These are phyloP conservation scores for Merluccius polli DNA, from an alignment of 2,797 vertebrate genomes.

Conservation along the genomic window DNA sequence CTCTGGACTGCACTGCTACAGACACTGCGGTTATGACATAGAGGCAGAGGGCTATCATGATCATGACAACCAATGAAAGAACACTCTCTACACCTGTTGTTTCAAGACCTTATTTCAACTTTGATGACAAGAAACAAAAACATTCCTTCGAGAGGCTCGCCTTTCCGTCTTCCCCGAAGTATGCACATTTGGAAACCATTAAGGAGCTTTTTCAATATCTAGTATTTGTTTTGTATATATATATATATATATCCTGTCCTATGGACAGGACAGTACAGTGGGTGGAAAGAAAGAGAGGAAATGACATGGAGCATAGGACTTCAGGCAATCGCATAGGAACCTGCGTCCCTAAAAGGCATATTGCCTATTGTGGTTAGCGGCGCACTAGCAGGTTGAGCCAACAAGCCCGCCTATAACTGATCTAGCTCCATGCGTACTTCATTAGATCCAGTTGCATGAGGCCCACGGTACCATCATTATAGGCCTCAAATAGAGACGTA, in stretches of 20 bases:
- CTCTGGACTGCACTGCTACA: conserved; percentile 2
- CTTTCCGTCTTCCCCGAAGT: background rate
- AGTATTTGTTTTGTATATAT: too few relatives aligned
- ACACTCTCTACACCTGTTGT: conserved; percentile 37
- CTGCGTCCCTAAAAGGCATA: background rate
- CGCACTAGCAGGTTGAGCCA: background rate
- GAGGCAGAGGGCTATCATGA: conserved; percentile 27
- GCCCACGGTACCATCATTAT: background rate
- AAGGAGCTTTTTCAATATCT: background rate
- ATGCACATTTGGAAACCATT: background rate
- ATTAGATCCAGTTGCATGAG: background rate
- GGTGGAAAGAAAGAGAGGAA: background rate
- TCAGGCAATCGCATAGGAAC: background rate
- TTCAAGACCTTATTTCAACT: conserved; percentile 35
- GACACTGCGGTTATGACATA: conserved; percentile 16
- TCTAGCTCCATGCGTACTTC: background rate
- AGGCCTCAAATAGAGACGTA: conserved; percentile 23
- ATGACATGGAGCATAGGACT: too few relatives aligned
- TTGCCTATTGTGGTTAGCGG: background rate
- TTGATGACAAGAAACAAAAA: conserved; percentile 34
- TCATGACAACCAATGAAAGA: conserved; percentile 25
- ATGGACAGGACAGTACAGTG: too few relatives aligned
- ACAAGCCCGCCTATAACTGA: background rate
- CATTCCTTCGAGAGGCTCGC: background rate
- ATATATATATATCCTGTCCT: too few relatives aligned